phyloP scores from a whole-genome alignment of 2,797 vertebrate genomes.

The Dipus sagitta region DNA sequence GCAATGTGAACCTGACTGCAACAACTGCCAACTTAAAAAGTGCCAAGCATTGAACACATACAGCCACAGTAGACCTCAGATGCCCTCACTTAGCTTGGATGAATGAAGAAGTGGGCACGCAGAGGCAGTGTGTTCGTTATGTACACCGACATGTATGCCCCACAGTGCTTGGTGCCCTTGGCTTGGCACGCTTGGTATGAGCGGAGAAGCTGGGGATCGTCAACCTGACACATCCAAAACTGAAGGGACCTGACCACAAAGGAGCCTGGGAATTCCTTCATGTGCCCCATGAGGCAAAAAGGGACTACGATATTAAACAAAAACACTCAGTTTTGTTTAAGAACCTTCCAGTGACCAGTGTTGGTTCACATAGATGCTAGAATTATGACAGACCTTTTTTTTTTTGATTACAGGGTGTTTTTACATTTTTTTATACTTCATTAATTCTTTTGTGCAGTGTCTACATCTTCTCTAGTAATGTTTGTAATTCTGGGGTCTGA shows the following conservation, averaged over 20 bases:
- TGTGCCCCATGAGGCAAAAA: neutral
- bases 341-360: neutral
- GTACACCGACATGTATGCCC: neutral
- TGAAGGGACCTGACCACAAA: conserved; percentile 22
- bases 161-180: too few species aligned
- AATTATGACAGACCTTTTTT: neutral
- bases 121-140: neutral
- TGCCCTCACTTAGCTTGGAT: neutral
- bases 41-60: neutral
- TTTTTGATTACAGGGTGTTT: neutral
- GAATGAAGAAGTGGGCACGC: neutral
- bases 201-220: neutral
- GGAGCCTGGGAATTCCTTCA: neutral
- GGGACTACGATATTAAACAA: neutral
- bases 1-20: too few species aligned
- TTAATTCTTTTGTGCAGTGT: neutral
- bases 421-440: neutral
- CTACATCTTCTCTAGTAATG: neutral
- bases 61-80: neutral
- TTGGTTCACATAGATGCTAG: neutral
- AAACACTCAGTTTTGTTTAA: neutral
- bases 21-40: neutral
- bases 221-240: neutral
- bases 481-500: neutral
- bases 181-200: neutral